Evolutionary conservation across 37 sponge, comb jelly and placozoan genomes (phyloP), one percentile per base, ranked within the genome.

Genomic region (Oopsacas minuta): DNA sequence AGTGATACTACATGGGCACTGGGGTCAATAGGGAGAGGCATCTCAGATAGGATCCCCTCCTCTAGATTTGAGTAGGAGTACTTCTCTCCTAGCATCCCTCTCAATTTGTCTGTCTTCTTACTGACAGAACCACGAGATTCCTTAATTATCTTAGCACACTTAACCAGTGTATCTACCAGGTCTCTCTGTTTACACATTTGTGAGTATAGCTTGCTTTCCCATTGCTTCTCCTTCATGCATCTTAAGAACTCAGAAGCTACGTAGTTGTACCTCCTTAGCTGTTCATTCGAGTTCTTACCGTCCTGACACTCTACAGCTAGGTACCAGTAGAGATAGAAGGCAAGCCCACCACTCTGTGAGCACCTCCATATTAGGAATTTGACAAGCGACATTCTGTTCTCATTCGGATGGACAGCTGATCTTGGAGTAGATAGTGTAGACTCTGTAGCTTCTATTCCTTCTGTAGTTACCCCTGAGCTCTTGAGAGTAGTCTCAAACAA

Each of bases 301-400:
- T 94, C 92, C 51, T 92, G 85, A 85, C 97, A 96, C 84, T 96
- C 97, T 82, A 94, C 94, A 12, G 91, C 86, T 75, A 96, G 86
- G 86, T 94, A 96, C 88, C 88, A 83, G 39, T 30, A 35, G 23
- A 82, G 42, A 17, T 82, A 38, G 35, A 30, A 81, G 82, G 82
- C 37, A n/a, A 86, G 38, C 1, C 37, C 38, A 1, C 32, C 42
- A 34, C 75, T 61, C 75, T 61, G 75, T 34, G 75, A 61, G 75
- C 75, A 61, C 17, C 75, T 3, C 28, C 28, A 61, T 25, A 61
- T 61, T 0, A 84, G 49, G 87, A 91, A 91, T 37, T 83, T 85
- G 17, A 89, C 89, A 20, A 82, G 83, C 39, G 49, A 83, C 8
- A 83, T 0, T 37, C 38, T 38, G n/a, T 17, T 7, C 36, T 82